Evolutionary conservation across 2,797 vertebrate genomes (phyloP).

Genomic region (Malacoctenus gilli): DNA sequence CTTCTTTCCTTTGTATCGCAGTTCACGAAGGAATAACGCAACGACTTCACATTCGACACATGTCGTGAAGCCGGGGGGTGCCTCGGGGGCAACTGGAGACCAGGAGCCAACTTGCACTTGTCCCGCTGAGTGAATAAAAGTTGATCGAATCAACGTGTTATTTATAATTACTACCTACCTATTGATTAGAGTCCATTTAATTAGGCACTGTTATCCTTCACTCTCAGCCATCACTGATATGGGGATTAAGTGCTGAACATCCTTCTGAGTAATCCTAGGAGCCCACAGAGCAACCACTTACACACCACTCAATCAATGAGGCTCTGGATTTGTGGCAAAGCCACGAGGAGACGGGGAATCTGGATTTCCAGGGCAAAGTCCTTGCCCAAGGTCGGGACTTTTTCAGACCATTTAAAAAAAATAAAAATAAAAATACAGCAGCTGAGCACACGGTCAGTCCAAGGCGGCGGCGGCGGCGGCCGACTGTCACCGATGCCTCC

Average conservation of each 20-base stretch:
- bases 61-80: background rate
- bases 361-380: constrained; percentile 54
- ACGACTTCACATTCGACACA: too few species aligned
- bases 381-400: constrained; percentile 59
- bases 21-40: too few species aligned
- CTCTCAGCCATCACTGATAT: constrained; percentile 65
- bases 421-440: constrained; percentile 32
- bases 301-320: constrained; percentile 75
- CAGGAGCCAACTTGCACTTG: constrained; percentile 20
- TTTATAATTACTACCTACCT: constrained; percentile 63
- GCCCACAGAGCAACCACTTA: constrained; percentile 71
- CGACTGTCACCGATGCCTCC: background rate
- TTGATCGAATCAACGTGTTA: constrained; percentile 49
- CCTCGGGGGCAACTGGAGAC: background rate
- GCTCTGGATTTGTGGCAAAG: constrained; percentile 73
- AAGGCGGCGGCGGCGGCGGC: background rate
- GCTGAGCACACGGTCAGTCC: background rate
- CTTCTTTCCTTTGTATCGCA: too few species aligned
- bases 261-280: constrained; percentile 73
- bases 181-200: constrained; percentile 80
- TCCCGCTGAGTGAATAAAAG: constrained; percentile 34
- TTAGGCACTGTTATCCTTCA: constrained; percentile 68
- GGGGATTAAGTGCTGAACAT: constrained; percentile 78
- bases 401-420: constrained; percentile 17
- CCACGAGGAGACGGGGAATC: constrained; percentile 53